Evolutionary conservation across 2,888 invertebrate genomes (phyloP), one percentile per base, ranked within the genome.

Genomic region (Spisula subtruncata): DNA sequence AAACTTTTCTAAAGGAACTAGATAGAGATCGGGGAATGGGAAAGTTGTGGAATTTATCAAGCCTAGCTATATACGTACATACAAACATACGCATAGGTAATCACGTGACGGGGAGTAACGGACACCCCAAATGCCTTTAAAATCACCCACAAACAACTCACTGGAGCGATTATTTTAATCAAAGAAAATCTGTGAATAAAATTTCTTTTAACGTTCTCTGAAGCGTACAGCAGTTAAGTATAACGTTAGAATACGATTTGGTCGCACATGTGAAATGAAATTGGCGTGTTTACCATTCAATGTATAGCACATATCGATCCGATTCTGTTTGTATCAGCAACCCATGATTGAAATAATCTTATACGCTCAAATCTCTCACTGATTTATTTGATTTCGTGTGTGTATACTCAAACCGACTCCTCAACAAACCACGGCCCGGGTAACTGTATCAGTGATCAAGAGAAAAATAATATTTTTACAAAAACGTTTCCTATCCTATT

Each of bases 131-230:
- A 25, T 18, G 51, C 79, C 75, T 79, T 85, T 25, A 85, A 83
- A 79, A 10, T 83, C 48, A 51, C 20, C 48, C 48, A 85, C 85
- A 85, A 75, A 85, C 75, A 18, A 75, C 20, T 79, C 51, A 79
- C 35, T 51, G 32, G 20, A 79, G 79, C 85, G 85, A 29, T n/a
- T 25, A 48, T 14, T 32, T 41, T 32, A 51, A 29, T 41, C 14
- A 54, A 85, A 85, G 79, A 75, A 75, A 35, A 18, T 25, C 16
- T 16, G 75, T 32, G 75, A 75, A 75, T 75, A 75, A 75, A 35
- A 35, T 32, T 25, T 32, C 75, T 20, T 75, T 75, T 75, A 32
- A 35, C 32, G 75, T 35, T 1, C 75, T 75, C 12, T 75, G 32
- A 32, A 75, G 75, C 75, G 75, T 75, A 25, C 32, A 32, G 32